These are phyloP conservation scores for Nicator chloris DNA, from an alignment of 2,113 vertebrate species.

Conservation along the genomic window DNA sequence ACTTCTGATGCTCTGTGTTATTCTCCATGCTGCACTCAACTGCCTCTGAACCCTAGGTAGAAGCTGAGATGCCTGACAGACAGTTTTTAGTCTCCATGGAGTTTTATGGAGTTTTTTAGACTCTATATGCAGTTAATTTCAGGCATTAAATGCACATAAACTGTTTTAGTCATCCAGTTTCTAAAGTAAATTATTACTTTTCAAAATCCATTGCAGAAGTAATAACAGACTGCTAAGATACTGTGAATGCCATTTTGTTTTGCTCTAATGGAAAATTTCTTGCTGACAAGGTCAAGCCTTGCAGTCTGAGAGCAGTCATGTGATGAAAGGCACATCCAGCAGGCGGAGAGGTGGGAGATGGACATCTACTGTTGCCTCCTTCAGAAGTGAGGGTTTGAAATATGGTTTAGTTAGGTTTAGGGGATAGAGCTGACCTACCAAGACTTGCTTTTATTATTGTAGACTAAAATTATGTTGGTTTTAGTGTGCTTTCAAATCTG, in stretches of 20 bases:
- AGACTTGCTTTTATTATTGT: conserved; percentile 3
- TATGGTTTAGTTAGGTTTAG: not conserved
- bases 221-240: conserved; percentile 34
- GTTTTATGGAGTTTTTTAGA: too few relatives aligned
- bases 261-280: conserved; percentile 62
- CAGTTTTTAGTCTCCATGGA: conserved; percentile 12
- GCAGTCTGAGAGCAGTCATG: conserved; percentile 38
- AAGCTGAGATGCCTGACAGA: not conserved
- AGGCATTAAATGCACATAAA: conserved; percentile 1
- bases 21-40: not conserved
- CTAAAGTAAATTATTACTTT: conserved; percentile 48
- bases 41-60: not conserved
- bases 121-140: not conserved
- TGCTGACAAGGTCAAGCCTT: conserved; percentile 63
- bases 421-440: not conserved
- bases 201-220: conserved; percentile 50
- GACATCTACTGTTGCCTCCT: not conserved
- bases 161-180: conserved; percentile 27
- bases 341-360: not conserved
- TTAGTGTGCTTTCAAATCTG: not conserved
- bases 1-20: not conserved
- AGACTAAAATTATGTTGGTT: not conserved
- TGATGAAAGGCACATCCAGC: not conserved
- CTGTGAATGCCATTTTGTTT: conserved; percentile 40
- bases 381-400: not conserved